Percentiles rank a stretch among this genome's conserved stretches.
Conservation (phyloP, 2,113 vertebrate species). For the Aegotheles bennettii region DNA sequence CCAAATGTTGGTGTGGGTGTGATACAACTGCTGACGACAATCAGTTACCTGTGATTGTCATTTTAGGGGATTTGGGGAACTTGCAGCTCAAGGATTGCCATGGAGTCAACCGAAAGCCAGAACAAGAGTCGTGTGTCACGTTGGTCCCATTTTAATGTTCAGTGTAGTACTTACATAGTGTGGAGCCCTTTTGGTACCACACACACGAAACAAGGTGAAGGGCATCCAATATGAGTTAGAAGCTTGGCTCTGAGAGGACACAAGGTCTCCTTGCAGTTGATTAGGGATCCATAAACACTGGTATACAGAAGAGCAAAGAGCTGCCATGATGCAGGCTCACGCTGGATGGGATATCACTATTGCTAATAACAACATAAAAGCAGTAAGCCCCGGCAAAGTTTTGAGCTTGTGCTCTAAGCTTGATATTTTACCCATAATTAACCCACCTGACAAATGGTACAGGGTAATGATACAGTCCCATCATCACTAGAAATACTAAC, state of each 20-base stretch:
- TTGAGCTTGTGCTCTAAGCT: too few relatives aligned
- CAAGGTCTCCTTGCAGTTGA: neutral
- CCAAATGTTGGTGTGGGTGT: neutral
- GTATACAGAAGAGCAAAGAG: neutral
- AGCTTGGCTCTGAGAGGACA: neutral
- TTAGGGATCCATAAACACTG: neutral
- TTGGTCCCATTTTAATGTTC: neutral
- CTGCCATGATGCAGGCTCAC: neutral
- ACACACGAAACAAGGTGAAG: neutral
- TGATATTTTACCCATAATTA: too few relatives aligned
- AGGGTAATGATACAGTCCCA: neutral
- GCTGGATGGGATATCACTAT: neutral
- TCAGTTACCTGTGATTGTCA: neutral
- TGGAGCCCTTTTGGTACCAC: neutral
- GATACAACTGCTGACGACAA: neutral
- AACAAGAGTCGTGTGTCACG: fast-evolving
- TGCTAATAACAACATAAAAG: too few relatives aligned
- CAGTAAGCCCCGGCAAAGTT: too few relatives aligned
- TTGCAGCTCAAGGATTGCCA: neutral
- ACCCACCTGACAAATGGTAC: neutral
- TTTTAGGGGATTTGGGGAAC: neutral
- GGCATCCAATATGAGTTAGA: neutral
- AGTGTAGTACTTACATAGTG: too few relatives aligned
- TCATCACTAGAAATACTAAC: neutral
- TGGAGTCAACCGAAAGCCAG: neutral